Percentiles rank a stretch among this genome's conserved stretches.
phyloP scores from a whole-genome alignment of 2,797 vertebrate species.

The Holocentrus rufus region DNA sequence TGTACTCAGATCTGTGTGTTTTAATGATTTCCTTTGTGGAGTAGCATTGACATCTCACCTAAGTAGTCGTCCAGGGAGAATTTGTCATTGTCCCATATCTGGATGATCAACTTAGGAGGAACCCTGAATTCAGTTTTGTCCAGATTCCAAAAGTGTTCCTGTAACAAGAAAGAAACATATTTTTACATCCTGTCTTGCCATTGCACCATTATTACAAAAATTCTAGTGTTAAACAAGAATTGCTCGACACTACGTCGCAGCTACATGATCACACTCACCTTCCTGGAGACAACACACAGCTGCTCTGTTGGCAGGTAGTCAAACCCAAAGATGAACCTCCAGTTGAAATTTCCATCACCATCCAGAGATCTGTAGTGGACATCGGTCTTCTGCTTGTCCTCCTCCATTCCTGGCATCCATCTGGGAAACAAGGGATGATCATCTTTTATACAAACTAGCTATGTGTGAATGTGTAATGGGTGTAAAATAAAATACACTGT shows the following conservation, averaged over 20 bases:
- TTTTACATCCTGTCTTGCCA: neutral
- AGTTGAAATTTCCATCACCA: conserved; percentile 98
- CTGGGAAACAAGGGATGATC: conserved; percentile 70
- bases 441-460: neutral
- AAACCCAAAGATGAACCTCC: conserved; percentile 96
- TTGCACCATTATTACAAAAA: conserved; percentile 5
- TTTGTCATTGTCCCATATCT: conserved; percentile 99
- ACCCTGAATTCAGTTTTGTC: conserved; percentile 96
- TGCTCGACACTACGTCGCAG: neutral
- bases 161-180: conserved; percentile 34
- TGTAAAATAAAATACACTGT: neutral
- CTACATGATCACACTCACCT: conserved; percentile 78
- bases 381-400: conserved; percentile 98
- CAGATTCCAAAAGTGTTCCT: conserved; percentile 98
- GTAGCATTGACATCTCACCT: conserved; percentile 79
- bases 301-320: conserved; percentile 96
- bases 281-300: conserved; percentile 91
- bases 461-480: neutral
- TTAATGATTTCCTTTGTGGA: neutral
- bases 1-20: conserved; percentile 1
- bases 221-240: neutral
- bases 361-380: conserved; percentile 97
- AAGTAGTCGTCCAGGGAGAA: conserved; percentile 98
- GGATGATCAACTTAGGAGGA: conserved; percentile 91
- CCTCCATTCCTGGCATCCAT: conserved; percentile 97